Conservation (phyloP, 2,797 vertebrate genomes). For the Clamator glandarius region DNA sequence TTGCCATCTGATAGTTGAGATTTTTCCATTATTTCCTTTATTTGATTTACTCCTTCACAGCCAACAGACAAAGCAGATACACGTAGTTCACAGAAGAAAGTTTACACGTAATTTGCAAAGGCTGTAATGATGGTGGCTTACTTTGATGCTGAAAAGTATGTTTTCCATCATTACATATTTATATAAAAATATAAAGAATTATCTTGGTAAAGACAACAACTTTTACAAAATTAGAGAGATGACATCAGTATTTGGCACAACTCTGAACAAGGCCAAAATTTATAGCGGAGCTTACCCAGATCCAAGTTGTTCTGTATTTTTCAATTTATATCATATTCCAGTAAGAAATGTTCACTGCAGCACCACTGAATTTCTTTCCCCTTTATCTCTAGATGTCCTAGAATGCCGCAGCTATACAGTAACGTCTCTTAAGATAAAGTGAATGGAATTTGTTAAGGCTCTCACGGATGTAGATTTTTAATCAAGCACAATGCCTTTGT, state of each 20-base stretch:
- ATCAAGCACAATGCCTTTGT: neutral
- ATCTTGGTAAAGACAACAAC: neutral
- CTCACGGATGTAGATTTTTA: neutral
- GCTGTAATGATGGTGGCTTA: neutral
- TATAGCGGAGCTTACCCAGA: neutral
- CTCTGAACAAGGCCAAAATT: neutral
- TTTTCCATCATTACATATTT: neutral
- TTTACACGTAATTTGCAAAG: neutral
- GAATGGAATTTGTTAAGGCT: neutral
- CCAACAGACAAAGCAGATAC: neutral
- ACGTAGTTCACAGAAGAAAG: neutral
- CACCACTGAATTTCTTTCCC: neutral
- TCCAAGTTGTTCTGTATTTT: neutral
- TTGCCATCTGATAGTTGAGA: conserved; percentile 52
- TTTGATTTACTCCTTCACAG: conserved; percentile 2
- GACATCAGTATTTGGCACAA: neutral
- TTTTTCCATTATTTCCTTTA: conserved; percentile 82
- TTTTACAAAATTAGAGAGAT: neutral
- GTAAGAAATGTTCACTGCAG: neutral
- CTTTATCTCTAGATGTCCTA: neutral
- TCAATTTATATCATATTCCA: neutral
- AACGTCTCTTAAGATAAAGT: neutral
- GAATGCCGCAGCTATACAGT: neutral
- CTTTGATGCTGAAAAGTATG: neutral
- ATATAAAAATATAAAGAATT: neutral